Base-by-base conservation (phyloP, 2,113 vertebrate species). In the Colinus virginianus region DNA sequence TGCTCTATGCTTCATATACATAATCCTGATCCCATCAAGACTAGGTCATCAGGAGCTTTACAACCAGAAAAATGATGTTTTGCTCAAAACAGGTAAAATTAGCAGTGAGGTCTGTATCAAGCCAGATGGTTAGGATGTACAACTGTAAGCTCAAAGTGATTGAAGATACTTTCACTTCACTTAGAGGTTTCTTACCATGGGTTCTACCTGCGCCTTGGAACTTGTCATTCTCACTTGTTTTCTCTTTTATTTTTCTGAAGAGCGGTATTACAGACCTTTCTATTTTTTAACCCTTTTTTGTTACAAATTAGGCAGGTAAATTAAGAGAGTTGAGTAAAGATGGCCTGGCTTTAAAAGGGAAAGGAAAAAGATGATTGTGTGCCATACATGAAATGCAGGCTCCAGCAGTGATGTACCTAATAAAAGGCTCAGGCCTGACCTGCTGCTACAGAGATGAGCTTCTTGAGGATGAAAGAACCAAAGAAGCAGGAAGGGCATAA, bases 81-180 rank as follows among this genome's bases (percentile, higher is more conserved):
- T 92, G 26, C 62, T 77, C 79, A 87, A 80, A 80, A 86, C 77
- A 62, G 59, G 79, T 70, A 86, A 68, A 96, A 91, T 59, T 87
- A 92, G 85, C 64, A 91, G 72, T 74, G 75, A 95, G 76, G 92
- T 96, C 96, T 96, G 97, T 97, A 97, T 97, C 97, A 97, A 96
- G 98, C 96, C 97, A 97, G 97, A 98, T 97, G 94, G 96, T 94
- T 97, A 98, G 97, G 97, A 97, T 97, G 93, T 96, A 97, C 90
- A 83, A 72, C 93, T 96, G 93, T 95, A 98, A 84, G 64, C 91
- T 68, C 61, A 71, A 80, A 68, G 40, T 40, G 40, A 40, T 40
- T 40, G 40, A 40, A 40, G 40, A 40, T 40, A 40, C 53, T 80
- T 93, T 81, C 43, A 40, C 13, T 53, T 91, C 43, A 40, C 9